Base-by-base conservation (phyloP, 2,113 vertebrate species). In the Corythornis cristatus region DNA sequence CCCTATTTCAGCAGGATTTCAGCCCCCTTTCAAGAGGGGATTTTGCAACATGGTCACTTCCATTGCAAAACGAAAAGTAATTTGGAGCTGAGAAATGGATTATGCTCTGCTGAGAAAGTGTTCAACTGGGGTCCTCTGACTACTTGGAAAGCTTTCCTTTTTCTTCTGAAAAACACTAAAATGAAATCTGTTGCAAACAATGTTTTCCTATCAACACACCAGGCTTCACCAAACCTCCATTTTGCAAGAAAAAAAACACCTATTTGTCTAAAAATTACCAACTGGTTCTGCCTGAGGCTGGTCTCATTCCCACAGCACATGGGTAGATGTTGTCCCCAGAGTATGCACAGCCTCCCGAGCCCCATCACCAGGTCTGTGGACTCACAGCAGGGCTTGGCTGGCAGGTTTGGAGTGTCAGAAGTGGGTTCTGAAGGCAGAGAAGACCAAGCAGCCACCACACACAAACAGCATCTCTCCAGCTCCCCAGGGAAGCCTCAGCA, bases 331-430 rank as follows among this genome's bases (percentile, higher is more conserved):
- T 7, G 45, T 9, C 60, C 51, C 25, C n/a, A 11, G 18, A 79
- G 15, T 0, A 0, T n/a, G 26, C 50, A 4, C 8, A 8, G 22
- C 28, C 20, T 37, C 42, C 54, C 0, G 1, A 37, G 22, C 22
- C 56, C n/a, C 33, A 42, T 5, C 1, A 3, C 48, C 66, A 6
- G 2, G 8, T 57, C 35, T 28, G 1, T 1, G 22, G n/a, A 1
- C 43, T 29, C 5, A 12, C 75, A 35, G 33, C 21, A 22, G 26
- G 68, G 64, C 35, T 71, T 10, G 26, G 43, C 33, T 4, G 6
- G 51, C 58, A 76, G 73, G 42, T 83, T 79, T 9, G 16, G 51
- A 42, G 40, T 26, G 37, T 6, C 0, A 0, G 19, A 40, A 16
- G 11, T 26, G 15, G 0, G 21, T 51, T 56, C 53, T 56, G 20